phyloP scores from a whole-genome alignment of 2,888 invertebrate genomes.

The Pollenia amentaria region DNA sequence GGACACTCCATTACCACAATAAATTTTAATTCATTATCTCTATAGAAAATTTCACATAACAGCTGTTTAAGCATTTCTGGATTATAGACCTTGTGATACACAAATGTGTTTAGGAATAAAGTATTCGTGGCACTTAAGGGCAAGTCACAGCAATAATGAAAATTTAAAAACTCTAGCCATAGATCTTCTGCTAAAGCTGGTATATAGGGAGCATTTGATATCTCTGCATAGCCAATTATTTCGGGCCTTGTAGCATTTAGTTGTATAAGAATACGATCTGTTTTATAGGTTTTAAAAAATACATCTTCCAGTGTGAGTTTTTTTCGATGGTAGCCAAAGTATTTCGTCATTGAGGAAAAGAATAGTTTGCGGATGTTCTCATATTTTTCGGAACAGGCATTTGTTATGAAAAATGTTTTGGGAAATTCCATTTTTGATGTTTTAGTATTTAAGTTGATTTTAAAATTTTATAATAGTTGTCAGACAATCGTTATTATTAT shows the following conservation, averaged over 20 bases:
- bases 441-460: neutral
- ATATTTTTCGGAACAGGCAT: conserved; percentile 57
- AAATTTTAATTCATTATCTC: conserved; percentile 76
- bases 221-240: conserved; percentile 79
- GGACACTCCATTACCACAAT: conserved; percentile 76
- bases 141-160: conserved; percentile 77
- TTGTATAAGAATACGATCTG: conserved; percentile 77
- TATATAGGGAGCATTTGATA: conserved; percentile 78
- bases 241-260: conserved; percentile 26
- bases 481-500: too few species aligned
- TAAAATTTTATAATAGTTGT: too few species aligned
- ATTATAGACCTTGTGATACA: conserved; percentile 65
- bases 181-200: conserved; percentile 75
- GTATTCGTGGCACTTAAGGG: conserved; percentile 76
- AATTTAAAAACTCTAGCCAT: conserved; percentile 79
- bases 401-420: conserved; percentile 42
- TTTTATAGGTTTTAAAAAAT: conserved; percentile 77
- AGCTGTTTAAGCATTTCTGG: conserved; percentile 72
- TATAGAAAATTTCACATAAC: conserved; percentile 77
- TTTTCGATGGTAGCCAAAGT: conserved; percentile 66
- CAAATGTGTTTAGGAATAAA: conserved; percentile 77
- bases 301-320: conserved; percentile 4
- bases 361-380: conserved; percentile 36
- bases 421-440: conserved; percentile 8
- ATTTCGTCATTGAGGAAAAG: neutral